phyloP scores from a whole-genome alignment of 1,140 invertebrate genomes.

The Megathymus violae region DNA sequence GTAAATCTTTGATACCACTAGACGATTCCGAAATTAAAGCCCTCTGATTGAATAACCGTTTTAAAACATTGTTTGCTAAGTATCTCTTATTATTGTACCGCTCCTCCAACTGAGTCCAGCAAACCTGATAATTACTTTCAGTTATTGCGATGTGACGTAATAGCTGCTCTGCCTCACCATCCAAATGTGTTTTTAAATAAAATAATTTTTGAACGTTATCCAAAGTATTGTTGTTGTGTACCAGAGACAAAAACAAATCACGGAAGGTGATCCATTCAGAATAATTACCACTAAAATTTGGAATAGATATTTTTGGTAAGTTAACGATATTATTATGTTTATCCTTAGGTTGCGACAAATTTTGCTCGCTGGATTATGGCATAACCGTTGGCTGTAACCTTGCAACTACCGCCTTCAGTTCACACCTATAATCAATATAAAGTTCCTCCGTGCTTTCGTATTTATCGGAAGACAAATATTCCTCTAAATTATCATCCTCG shows the following conservation, averaged over 20 bases:
- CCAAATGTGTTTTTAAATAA: constrained; percentile 35
- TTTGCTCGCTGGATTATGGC: no score
- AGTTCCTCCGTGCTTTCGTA: constrained; percentile 5
- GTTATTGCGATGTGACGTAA: constrained; percentile 33
- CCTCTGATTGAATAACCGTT: constrained; percentile 35
- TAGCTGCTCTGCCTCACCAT: constrained; percentile 36
- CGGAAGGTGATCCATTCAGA: constrained; percentile 35
- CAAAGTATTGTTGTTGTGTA: constrained; percentile 34
- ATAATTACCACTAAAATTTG: constrained; percentile 31
- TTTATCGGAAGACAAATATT: background rate
- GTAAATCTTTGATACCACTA: constrained; percentile 27
- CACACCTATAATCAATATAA: constrained; percentile 6
- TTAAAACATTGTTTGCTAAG: constrained; percentile 40
- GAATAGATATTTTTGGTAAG: constrained; percentile 34
- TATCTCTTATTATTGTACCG: constrained; percentile 42
- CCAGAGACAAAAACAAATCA: constrained; percentile 34
- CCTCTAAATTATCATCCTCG: background rate
- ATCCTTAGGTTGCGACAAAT: no score
- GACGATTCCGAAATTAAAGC: constrained; percentile 27
- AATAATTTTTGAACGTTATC: constrained; percentile 36
- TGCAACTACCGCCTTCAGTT: background rate
- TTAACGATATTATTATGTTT: constrained; percentile 3
- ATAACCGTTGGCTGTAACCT: background rate
- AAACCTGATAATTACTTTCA: constrained; percentile 25
- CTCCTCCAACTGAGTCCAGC: constrained; percentile 35